Evolutionary conservation across 2,113 vertebrate genomes (phyloP).

Genomic region (Poeciliopsis occidentalis): DNA sequence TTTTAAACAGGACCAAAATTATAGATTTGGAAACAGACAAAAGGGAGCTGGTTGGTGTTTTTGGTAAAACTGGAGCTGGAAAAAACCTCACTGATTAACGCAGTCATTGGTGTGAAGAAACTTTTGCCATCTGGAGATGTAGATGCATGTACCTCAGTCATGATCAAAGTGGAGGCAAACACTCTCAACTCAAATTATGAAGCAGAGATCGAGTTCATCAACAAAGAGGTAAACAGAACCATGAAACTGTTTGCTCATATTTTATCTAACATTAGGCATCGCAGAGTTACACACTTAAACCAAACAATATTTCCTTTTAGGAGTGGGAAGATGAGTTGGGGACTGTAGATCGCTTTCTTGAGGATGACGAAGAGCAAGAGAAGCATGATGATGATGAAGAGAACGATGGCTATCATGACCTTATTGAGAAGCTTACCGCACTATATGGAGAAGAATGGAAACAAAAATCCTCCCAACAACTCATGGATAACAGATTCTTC

Average conservation of each 20-base stretch:
- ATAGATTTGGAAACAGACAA: constrained; percentile 31
- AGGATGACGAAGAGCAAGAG: no score
- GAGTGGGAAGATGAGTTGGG: constrained; percentile 58
- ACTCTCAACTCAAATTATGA: constrained; percentile 37
- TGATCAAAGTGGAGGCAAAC: no score
- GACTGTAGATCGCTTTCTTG: neutral
- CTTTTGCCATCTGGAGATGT: constrained; percentile 58
- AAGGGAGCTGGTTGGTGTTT: constrained; percentile 58
- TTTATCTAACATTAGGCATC: neutral
- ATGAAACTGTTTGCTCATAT: neutral
- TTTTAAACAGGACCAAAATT: constrained; percentile 33
- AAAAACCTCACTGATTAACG: constrained; percentile 71
- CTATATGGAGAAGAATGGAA: no score
- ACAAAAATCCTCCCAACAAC: no score
- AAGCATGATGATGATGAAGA: no score
- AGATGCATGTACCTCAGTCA: no score
- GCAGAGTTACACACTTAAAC: neutral
- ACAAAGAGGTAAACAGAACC: constrained; percentile 46
- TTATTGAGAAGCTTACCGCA: no score
- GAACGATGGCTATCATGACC: no score
- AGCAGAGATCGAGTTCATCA: constrained; percentile 68
- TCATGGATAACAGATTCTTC: no score
- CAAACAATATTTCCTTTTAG: constrained; percentile 5
- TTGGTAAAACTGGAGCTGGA: constrained; percentile 68
- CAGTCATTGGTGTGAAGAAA: constrained; percentile 49